phyloP scores from a whole-genome alignment of 2,113 vertebrate genomes.

The Brachyhypopomus gauderio region DNA sequence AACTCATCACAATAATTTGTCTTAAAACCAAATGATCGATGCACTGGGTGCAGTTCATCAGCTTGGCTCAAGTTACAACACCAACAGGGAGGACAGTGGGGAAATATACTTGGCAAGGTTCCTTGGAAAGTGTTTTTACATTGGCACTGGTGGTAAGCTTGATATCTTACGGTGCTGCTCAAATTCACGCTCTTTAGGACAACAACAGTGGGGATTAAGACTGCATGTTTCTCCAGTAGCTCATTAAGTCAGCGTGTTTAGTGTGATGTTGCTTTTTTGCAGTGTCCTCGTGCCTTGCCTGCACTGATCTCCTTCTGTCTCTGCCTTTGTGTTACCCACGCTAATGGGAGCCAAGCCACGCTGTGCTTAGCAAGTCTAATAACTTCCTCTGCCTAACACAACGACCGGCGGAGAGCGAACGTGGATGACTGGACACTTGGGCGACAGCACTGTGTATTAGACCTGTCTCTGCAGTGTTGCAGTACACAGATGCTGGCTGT shows the following conservation, averaged over 20 bases:
- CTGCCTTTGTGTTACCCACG: constrained; percentile 47
- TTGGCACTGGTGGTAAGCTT: no score
- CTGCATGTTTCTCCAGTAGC: not conserved
- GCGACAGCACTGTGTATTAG: not conserved
- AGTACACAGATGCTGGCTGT: constrained; percentile 42
- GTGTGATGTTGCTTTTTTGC: not conserved
- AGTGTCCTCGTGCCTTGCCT: constrained; percentile 50
- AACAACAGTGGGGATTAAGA: no score
- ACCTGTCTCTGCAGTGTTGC: constrained; percentile 2
- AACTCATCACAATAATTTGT: constrained; percentile 63
- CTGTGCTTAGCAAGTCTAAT: constrained; percentile 56
- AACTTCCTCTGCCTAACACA: constrained; percentile 44
- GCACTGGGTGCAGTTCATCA: constrained; percentile 18
- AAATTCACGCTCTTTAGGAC: not conserved
- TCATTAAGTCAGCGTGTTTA: not conserved
- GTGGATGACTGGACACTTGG: constrained; percentile 13
- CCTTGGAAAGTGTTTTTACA: not conserved
- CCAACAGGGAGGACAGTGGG: not conserved
- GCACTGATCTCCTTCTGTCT: constrained; percentile 50
- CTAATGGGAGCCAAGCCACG: constrained; percentile 47
- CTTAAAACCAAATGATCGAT: constrained; percentile 61
- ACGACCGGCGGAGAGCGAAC: constrained; percentile 39
- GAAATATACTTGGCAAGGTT: not conserved
- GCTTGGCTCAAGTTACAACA: not conserved
- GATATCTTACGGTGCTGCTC: no score